A percentile compares a stretch with the other conserved stretches of the same genome.
Conservation (phyloP, 2,888 invertebrate genomes). For the Panorpa germanica region DNA sequence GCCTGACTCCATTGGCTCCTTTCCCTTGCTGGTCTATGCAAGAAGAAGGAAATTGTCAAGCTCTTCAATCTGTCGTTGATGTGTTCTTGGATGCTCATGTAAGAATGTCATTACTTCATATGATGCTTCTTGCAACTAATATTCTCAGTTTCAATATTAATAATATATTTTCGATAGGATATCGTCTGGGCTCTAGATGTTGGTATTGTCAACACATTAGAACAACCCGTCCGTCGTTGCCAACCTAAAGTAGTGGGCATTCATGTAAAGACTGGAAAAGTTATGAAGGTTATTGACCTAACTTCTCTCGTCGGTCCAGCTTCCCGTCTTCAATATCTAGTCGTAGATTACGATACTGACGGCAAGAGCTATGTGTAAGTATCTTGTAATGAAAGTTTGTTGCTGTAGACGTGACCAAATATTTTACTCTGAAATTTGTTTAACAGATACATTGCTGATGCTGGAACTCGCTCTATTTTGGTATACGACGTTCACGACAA, state of each 20-base stretch:
- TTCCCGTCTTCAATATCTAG: conserved; percentile 35
- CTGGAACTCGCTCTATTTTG: conserved; percentile 22
- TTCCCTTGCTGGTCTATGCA: conserved; percentile 50
- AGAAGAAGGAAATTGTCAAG: conserved; percentile 48
- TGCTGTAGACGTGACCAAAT: not conserved
- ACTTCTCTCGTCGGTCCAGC: conserved; percentile 26
- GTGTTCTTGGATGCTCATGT: conserved; percentile 36
- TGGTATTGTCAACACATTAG: conserved; percentile 36
- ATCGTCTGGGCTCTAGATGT: conserved; percentile 39
- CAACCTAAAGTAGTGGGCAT: conserved; percentile 39
- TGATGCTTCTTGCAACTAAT: not conserved
- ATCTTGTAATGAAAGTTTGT: conserved; percentile 4
- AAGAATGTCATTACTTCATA: conserved; percentile 14
- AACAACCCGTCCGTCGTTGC: conserved; percentile 33
- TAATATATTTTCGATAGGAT: conserved; percentile 18
- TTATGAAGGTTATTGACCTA: conserved; percentile 35
- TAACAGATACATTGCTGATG: conserved; percentile 17
- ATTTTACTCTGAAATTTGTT: conserved; percentile 1
- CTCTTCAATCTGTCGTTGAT: conserved; percentile 49
- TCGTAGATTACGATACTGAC: conserved; percentile 32
- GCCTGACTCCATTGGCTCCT: conserved; percentile 31
- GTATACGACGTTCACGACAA: conserved; percentile 30
- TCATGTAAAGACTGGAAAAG: conserved; percentile 32
- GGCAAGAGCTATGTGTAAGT: conserved; percentile 27
- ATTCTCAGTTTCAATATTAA: conserved; percentile 3